phyloP scores from a whole-genome alignment of 1,140 invertebrate genomes.

The Bombus vancouverensis region DNA sequence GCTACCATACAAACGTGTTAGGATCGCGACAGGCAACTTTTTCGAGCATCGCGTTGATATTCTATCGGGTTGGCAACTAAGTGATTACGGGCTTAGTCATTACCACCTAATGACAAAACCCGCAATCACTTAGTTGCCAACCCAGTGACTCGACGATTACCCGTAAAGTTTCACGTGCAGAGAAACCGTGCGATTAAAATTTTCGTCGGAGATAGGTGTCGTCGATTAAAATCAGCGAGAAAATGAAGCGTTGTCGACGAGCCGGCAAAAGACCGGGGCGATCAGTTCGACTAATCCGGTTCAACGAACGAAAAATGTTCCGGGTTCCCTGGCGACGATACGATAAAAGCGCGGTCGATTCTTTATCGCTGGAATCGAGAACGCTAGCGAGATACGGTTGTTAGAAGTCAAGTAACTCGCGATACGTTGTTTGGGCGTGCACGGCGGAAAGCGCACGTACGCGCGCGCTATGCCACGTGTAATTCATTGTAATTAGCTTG shows the following conservation, averaged over 20 bases:
- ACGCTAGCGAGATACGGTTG: background rate
- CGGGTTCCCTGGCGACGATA: background rate
- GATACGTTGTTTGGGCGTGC: constrained; percentile 2
- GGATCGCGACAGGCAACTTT: too few relatives aligned
- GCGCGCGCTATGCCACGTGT: constrained; percentile 61
- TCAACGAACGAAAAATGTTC: background rate
- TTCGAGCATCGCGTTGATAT: too few relatives aligned
- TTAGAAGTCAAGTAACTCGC: background rate
- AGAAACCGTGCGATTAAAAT: too few relatives aligned
- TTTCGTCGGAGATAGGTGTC: too few relatives aligned
- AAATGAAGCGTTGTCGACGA: background rate
- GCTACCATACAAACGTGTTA: too few relatives aligned
- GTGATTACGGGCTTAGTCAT: too few relatives aligned
- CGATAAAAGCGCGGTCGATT: constrained; percentile 3
- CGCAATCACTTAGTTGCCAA: too few relatives aligned
- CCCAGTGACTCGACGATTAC: too few relatives aligned
- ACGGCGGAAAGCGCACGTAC: background rate
- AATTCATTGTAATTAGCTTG: constrained; percentile 79
- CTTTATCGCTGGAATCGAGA: background rate
- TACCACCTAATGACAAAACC: too few relatives aligned
- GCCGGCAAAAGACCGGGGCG: background rate
- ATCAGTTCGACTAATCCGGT: background rate
- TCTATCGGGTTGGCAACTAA: too few relatives aligned
- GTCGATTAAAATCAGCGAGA: too few relatives aligned
- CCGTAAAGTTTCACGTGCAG: too few relatives aligned